Evolutionary conservation across 2,888 invertebrate genomes (phyloP), one percentile per base, ranked within the genome.

Genomic region (Hermodice carunculata): DNA sequence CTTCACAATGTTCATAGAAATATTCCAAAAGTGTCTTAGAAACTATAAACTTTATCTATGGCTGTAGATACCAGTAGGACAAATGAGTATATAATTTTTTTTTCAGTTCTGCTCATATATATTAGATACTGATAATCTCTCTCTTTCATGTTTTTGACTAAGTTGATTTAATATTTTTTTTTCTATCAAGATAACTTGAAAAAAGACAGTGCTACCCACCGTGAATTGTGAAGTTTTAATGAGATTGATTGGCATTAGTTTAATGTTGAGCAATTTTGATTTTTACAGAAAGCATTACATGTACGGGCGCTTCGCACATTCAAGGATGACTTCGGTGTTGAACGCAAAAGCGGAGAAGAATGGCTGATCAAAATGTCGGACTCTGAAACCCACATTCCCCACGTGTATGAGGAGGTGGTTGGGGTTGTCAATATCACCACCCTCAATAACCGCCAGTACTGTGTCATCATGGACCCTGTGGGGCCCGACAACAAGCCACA

Each of bases 331-430:
- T 85, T 85, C 70, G 83, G 83, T 14, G 75, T 81, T 8, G 70
- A 75, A 6, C 76, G 88, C 28, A 87, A 87, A 74, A 88, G 87
- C 69, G 88, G 88, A 40, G 88, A 88, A 67, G 87, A 88, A 75
- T 88, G 88, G 88, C 73, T 88, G 51, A 84, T 88, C 49, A 87
- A 84, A 28, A 78, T 86, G 76, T 69, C 77, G 4, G 87, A 87
- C 71, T 85, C 86, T 14, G 88, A 88, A 66, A 86, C 87, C 17
- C 87, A 87, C 73, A 88, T 88, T 64, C 88, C 88, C n/a, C 82
- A 82, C 67, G 88, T 88, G 1, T 87, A 88, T 74, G 88, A 88
- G 76, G 82, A 86, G 82, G 85, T 87, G 6, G 80, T 87, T 11
- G 86, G 85, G 32, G 82, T 85, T 8, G 83, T 87, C 14, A 77